Percentiles rank a stretch among this genome's conserved stretches.
These are phyloP conservation scores for Cyanistes caeruleus DNA, from an alignment of 2,113 vertebrate species.

Conservation along the genomic window DNA sequence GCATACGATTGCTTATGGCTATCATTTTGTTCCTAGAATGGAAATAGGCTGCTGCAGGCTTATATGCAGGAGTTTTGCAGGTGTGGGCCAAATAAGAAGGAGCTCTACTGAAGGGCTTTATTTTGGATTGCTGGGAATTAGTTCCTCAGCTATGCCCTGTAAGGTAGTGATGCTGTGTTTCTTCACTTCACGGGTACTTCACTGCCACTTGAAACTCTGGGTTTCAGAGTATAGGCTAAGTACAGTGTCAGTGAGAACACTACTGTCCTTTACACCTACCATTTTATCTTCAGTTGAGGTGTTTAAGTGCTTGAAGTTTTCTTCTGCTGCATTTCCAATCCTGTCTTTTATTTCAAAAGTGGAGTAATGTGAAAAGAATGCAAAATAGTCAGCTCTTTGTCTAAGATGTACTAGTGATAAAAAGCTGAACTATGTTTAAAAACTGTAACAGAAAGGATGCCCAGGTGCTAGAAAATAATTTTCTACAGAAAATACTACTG, in stretches of 20 bases:
- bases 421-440: not conserved
- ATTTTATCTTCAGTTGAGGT: not conserved
- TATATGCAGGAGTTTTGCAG: not conserved
- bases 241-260: not conserved
- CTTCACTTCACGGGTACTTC: not conserved
- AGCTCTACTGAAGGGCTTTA: not conserved
- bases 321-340: not conserved
- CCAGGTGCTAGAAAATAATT: not conserved
- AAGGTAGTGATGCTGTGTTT: not conserved
- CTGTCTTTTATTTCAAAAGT: not conserved
- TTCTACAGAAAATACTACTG: not conserved
- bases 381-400: not conserved
- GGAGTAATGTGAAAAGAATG: not conserved
- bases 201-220: not conserved
- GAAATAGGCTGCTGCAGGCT: not conserved
- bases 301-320: not conserved
- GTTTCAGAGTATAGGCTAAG: not conserved
- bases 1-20: rapidly evolving
- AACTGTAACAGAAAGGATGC: not conserved
- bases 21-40: not conserved
- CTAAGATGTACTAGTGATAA: not conserved
- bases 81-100: not conserved
- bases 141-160: not conserved
- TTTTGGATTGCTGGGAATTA: not conserved
- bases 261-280: not conserved